Evolutionary conservation across 2,888 invertebrate genomes (phyloP).

Genomic region (Merodon equestris): DNA sequence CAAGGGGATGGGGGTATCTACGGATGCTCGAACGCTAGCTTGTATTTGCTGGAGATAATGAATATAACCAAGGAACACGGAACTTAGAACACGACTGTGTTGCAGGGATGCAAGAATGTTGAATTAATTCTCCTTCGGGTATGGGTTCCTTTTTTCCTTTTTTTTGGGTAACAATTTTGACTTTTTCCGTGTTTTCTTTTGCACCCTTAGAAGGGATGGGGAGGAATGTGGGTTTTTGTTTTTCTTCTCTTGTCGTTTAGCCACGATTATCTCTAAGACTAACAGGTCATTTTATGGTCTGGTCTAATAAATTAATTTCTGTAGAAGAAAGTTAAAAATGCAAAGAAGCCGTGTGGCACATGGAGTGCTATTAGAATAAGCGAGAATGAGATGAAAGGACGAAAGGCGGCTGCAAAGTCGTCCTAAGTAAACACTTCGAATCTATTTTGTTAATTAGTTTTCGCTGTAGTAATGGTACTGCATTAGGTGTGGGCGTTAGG

Average conservation of each 20-base stretch:
- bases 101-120: too few species aligned
- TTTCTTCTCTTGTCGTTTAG: not conserved
- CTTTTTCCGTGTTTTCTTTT: not conserved
- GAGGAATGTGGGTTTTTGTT: constrained; percentile 18
- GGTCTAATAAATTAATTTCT: constrained; percentile 47
- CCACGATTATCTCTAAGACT: constrained; percentile 9
- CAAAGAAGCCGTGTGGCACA: constrained; percentile 10
- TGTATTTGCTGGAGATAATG: constrained; percentile 22
- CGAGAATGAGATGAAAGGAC: constrained; percentile 16
- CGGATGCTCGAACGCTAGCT: too few species aligned
- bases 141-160: too few species aligned
- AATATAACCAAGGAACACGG: constrained; percentile 5
- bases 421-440: constrained; percentile 43
- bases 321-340: constrained; percentile 6
- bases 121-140: constrained; percentile 40
- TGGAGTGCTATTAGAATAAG: constrained; percentile 18
- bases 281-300: constrained; percentile 38
- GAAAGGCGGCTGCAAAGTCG: constrained; percentile 16
- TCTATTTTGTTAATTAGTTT: constrained; percentile 46
- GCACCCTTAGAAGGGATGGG: constrained; percentile 1
- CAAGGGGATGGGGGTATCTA: too few species aligned
- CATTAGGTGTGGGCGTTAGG: constrained; percentile 2
- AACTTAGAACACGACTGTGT: not conserved
- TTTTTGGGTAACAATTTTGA: not conserved
- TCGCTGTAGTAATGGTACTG: constrained; percentile 10